Conservation (phyloP, 2,797 vertebrate species). For the Microtus californicus region DNA sequence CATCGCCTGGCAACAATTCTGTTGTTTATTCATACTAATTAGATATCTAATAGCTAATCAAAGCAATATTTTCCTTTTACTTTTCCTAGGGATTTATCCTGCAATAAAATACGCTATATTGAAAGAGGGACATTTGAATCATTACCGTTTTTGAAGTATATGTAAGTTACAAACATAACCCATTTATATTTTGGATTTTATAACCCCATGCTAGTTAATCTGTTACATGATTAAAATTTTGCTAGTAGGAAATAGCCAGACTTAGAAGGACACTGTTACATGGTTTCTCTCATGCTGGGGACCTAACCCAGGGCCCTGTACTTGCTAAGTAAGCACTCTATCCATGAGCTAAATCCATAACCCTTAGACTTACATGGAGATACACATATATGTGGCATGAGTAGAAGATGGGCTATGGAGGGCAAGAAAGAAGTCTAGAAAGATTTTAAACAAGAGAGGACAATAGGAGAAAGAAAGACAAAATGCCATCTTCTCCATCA, state of each 20-base stretch:
- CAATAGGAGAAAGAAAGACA: background rate
- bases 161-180: constrained; percentile 81
- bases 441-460: background rate
- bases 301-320: background rate
- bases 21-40: constrained; percentile 9
- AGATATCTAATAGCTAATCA: background rate
- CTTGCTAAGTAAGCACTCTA: background rate
- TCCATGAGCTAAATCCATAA: background rate
- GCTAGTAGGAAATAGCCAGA: constrained; percentile 2
- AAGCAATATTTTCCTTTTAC: constrained; percentile 52
- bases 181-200: constrained; percentile 48
- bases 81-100: constrained; percentile 85
- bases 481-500: background rate
- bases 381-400: background rate
- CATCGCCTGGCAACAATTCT: too few species aligned
- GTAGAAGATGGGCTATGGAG: background rate
- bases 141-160: constrained; percentile 81
- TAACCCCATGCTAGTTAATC: constrained; percentile 25
- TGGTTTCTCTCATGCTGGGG: background rate
- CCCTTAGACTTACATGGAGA: background rate
- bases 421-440: background rate
- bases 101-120: constrained; percentile 82
- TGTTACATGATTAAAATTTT: constrained; percentile 14
- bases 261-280: background rate
- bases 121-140: constrained; percentile 83